phyloP scores from a whole-genome alignment of 2,888 invertebrate genomes.

The Hypena proboscidalis region DNA sequence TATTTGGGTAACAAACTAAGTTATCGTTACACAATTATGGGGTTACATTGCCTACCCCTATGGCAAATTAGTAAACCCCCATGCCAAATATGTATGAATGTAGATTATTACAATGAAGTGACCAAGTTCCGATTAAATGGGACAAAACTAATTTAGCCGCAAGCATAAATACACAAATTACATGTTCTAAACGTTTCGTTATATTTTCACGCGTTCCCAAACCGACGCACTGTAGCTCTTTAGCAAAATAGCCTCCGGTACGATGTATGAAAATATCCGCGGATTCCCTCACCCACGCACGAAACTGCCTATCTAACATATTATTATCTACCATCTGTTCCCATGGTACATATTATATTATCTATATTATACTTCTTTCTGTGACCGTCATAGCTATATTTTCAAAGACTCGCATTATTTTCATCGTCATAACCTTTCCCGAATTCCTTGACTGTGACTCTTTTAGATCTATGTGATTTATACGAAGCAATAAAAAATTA shows the following conservation, averaged over 20 bases:
- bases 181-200: slow-evolving; percentile 24
- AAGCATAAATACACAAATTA: too few relatives aligned
- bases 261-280: slow-evolving; percentile 58
- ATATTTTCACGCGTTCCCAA: slow-evolving; percentile 33
- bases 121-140: too few relatives aligned
- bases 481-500: slow-evolving; percentile 28
- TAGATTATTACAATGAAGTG: too few relatives aligned
- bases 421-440: slow-evolving; percentile 27
- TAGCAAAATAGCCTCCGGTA: slow-evolving; percentile 38
- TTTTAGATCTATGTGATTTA: slow-evolving; percentile 30
- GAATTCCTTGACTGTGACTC: slow-evolving; percentile 31
- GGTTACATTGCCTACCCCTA: too few relatives aligned
- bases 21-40: too few relatives aligned
- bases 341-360: slow-evolving; percentile 48
- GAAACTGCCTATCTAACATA: slow-evolving; percentile 47
- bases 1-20: too few relatives aligned
- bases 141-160: too few relatives aligned
- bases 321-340: slow-evolving; percentile 53
- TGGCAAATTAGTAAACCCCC: too few relatives aligned
- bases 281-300: slow-evolving; percentile 62
- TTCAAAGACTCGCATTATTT: slow-evolving; percentile 27
- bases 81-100: too few relatives aligned
- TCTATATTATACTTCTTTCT: slow-evolving; percentile 39
- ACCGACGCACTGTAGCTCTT: slow-evolving; percentile 33
- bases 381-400: slow-evolving; percentile 40